These are phyloP conservation scores for Orchesella cincta DNA, from an alignment of 1,140 invertebrate genomes.

Conservation along the genomic window DNA sequence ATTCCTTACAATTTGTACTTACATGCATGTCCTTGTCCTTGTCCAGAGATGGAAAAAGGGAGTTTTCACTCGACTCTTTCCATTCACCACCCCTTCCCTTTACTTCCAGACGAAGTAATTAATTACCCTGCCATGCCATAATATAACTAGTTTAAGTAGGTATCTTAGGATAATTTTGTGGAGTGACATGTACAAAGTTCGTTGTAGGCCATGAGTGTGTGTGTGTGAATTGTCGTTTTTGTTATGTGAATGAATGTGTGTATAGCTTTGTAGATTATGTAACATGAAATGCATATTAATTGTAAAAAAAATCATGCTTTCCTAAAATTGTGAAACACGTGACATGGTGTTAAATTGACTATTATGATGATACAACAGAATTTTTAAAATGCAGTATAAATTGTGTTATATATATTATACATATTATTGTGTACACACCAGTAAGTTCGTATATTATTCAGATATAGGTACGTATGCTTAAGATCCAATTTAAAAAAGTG, in stretches of 20 bases:
- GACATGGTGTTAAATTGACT: neutral
- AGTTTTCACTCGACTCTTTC: neutral
- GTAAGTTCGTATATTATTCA: neutral
- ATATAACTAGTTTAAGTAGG: too few relatives aligned
- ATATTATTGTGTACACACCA: neutral
- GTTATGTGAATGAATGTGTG: neutral
- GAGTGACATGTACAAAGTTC: neutral
- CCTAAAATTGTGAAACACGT: neutral
- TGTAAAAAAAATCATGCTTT: neutral
- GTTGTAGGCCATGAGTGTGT: neutral
- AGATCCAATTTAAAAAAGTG: neutral
- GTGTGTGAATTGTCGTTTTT: neutral
- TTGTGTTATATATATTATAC: neutral
- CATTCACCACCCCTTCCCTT: neutral
- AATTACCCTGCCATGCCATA: too few relatives aligned
- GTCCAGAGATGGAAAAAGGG: neutral
- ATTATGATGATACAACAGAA: neutral
- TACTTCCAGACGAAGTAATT: neutral
- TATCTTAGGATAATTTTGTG: neutral
- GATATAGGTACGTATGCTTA: neutral
- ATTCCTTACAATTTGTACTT: slow-evolving; percentile 16
- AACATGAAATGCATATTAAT: too few relatives aligned
- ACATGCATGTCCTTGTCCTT: neutral
- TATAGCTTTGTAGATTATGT: too few relatives aligned
- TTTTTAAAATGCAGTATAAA: neutral